These are phyloP conservation scores for Antedon bifida DNA, from an alignment of 35 echinoderm and acorn worm species.

Conservation along the genomic window DNA sequence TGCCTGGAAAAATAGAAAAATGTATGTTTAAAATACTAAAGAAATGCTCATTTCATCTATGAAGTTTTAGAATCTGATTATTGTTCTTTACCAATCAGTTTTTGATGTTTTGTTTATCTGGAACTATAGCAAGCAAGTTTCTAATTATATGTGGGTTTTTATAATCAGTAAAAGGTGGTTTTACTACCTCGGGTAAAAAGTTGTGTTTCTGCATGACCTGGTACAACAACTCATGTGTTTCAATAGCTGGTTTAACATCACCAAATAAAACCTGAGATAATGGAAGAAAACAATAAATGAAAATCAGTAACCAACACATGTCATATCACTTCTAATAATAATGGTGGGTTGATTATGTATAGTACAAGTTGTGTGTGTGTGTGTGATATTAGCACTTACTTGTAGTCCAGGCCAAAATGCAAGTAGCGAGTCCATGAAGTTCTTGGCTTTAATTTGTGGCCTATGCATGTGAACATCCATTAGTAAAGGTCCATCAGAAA, in stretches of 20 bases:
- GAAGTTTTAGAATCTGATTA: no score
- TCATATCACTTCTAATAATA: no score
- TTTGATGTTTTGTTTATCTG: no score
- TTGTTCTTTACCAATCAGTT: no score
- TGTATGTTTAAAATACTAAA: no score
- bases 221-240: constrained; percentile 95
- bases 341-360: no score
- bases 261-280: constrained; percentile 80
- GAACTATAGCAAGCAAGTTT: no score
- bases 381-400: no score
- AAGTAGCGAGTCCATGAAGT: constrained; percentile 89
- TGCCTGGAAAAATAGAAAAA: constrained; percentile 36
- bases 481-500: constrained; percentile 68
- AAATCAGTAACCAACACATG: neutral
- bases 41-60: no score
- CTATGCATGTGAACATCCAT: constrained; percentile 95
- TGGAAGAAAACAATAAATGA: neutral
- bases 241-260: constrained; percentile 82
- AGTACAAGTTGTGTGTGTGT: no score
- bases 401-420: constrained; percentile 91
- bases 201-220: constrained; percentile 95
- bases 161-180: no score
- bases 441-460: constrained; percentile 61
- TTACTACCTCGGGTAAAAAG: constrained; percentile 89
- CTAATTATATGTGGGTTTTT: no score